These are phyloP conservation scores for Bombylius discolor DNA, from an alignment of 2,888 invertebrate genomes.

Conservation along the genomic window DNA sequence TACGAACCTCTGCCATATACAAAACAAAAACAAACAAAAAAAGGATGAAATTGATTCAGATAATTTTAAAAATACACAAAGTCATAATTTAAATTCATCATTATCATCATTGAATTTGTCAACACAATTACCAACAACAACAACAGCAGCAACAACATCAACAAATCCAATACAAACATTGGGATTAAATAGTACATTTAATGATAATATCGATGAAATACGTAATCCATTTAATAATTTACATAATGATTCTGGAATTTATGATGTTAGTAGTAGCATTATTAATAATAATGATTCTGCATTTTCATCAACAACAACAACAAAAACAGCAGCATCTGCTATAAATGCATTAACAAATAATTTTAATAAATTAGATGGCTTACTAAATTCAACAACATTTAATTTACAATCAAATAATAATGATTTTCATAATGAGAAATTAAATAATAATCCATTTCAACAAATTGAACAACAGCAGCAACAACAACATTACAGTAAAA, in stretches of 20 bases:
- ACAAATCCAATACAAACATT: constrained; percentile 1
- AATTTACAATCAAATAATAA: neutral
- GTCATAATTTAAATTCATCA: constrained; percentile 2
- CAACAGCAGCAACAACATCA: neutral
- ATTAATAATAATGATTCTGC: neutral
- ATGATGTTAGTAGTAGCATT: constrained; percentile 1
- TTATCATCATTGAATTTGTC: neutral
- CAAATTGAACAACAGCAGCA: neutral
- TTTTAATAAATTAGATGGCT: constrained; percentile 8
- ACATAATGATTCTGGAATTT: constrained; percentile 5
- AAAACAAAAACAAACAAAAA: neutral
- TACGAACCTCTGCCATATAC: neutral
- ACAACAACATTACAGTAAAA: neutral
- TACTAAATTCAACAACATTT: constrained; percentile 3
- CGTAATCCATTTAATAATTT: constrained; percentile 8
- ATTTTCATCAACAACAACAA: neutral
- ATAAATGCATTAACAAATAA: constrained; percentile 10
- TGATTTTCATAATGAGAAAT: neutral
- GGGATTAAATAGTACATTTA: constrained; percentile 5
- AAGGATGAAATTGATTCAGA: constrained; percentile 7
- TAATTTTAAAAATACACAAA: constrained; percentile 3
- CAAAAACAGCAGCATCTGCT: neutral
- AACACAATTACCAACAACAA: too few species aligned
- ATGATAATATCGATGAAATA: neutral
- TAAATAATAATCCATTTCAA: neutral